phyloP scores from a whole-genome alignment of 2,797 vertebrate species.

The Melanogrammus aeglefinus region DNA sequence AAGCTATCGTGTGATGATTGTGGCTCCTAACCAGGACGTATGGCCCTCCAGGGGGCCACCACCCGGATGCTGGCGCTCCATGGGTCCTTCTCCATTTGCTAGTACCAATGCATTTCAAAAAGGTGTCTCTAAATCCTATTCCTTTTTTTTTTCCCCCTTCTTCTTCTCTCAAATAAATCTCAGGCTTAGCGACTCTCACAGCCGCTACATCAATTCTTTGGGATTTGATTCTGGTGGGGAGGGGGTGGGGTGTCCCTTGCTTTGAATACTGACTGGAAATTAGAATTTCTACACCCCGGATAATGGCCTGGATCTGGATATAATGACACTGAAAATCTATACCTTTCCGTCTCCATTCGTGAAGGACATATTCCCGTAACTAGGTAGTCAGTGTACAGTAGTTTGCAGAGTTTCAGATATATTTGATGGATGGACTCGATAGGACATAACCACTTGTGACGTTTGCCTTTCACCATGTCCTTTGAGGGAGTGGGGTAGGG shows the following conservation, averaged over 20 bases:
- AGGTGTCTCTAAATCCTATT: neutral
- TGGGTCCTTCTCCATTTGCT: neutral
- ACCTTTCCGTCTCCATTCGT: neutral
- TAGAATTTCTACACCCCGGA: slow-evolving; percentile 13
- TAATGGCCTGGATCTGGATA: slow-evolving; percentile 16
- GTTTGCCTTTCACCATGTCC: neutral
- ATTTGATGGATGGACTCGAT: slow-evolving; percentile 17
- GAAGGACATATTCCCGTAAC: slow-evolving; percentile 8
- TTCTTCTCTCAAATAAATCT: neutral
- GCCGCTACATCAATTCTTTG: neutral
- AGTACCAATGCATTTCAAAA: neutral
- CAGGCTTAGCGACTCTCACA: neutral
- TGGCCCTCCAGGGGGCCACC: neutral
- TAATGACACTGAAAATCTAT: slow-evolving; percentile 11
- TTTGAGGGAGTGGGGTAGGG: neutral
- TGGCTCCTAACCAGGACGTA: neutral
- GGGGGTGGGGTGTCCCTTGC: neutral
- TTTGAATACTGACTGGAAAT: slow-evolving; percentile 3
- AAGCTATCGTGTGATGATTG: neutral
- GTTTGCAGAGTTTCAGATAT: slow-evolving; percentile 23
- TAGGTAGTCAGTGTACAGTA: neutral
- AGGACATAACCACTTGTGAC: slow-evolving; percentile 18
- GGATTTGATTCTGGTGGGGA: neutral
- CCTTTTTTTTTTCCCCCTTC: neutral
- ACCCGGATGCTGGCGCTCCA: neutral